Evolutionary conservation across 2,797 vertebrate species (phyloP), one percentile per base, ranked within the genome.

Genomic region (Peromyscus aztecus): DNA sequence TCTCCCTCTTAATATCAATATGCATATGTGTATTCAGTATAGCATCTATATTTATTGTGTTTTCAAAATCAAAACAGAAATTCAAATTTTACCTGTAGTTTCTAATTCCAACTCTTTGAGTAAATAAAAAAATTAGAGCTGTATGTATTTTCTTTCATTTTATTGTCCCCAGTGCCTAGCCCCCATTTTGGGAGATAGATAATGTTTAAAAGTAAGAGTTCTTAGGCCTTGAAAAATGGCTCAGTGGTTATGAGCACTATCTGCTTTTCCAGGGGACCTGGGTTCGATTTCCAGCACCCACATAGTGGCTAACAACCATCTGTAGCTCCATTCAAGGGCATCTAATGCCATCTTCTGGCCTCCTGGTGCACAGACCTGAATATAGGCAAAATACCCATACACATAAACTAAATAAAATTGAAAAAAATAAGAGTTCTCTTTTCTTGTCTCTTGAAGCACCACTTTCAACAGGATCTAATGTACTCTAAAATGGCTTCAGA

Each of bases 61-160:
- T 89, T 94, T 83, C 75, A 88, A 75, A 90, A 92, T 91, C 61
- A 29, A 94, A 89, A 78, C 3, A 23, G 31, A 83, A 96, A 95
- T 93, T 67, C 10, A 34, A 29, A 84, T 78, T 93, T 65, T 90
- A 46, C 63, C 34, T 65, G 69, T 43, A 93, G n/a, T 87, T 91
- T 93, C 24, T 90, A 46, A 29, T 89, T 27, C 61, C 16, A 61
- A 93, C 52, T 65, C 65, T 96, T 89, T 71, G 43, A 89, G 52
- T 13, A 92, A 93, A 92, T 61, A 52, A 52, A 84, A 82, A 90
- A 81, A 95, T 8, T 65, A 80, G 31, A 85, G 17, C 52, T 81
- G 12, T 73, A 49, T 91, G 13, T 27, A 89, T 76, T 87, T 86
- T 57, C 24, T 85, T 52, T 85, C 40, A 75, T 49, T n/a, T 90